Evolutionary conservation across 2,113 vertebrate genomes (phyloP), one percentile per base, ranked within the genome.

Genomic region (Zosterops japonicus): DNA sequence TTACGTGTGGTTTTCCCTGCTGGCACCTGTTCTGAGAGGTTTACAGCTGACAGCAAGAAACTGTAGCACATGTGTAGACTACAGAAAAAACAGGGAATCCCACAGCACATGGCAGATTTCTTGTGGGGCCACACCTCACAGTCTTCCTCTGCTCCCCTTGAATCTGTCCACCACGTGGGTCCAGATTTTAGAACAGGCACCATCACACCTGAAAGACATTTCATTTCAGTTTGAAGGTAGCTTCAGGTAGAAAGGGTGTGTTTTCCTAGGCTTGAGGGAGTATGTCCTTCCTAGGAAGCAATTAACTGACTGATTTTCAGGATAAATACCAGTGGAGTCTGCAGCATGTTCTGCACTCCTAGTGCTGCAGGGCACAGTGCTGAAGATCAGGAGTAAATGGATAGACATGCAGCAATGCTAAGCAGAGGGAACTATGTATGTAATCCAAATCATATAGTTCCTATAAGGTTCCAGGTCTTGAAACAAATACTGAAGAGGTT

Each of bases 131-230:
- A 50, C 16, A 24, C 3, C 4, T 44, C 22, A n/a, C 5, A 8
- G 16, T 65, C 12, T 42, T 80, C 18, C 29, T 78, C 47, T n/a
- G 4, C 4, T 50, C 41, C 33, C 7, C 39, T 83, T 0, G 0
- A 31, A 72, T 31, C 21, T 52, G 10, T 19, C 29, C 81, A 25
- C 31, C 16, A 14, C 2, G 0, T 41, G 11, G 14, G 5, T 47
- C 14, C 53, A 75, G 20, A 49, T 49, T 49, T 49, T 13, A 36
- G 72, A 84, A 57, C 8, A 49, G 31, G 11, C 14, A 55, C 28
- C 57, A 55, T n/a, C 11, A 29, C 35, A 47, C 29, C 29, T 39
- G 33, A 91, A 65, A 93, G 33, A 49, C 1, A 1, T 75, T 90
- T 23, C 4, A 31, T 56, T 91, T 89, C 53, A 56, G 9, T 63